Base-by-base conservation (phyloP, 2,113 vertebrate genomes). In the Myotis brandtii region DNA sequence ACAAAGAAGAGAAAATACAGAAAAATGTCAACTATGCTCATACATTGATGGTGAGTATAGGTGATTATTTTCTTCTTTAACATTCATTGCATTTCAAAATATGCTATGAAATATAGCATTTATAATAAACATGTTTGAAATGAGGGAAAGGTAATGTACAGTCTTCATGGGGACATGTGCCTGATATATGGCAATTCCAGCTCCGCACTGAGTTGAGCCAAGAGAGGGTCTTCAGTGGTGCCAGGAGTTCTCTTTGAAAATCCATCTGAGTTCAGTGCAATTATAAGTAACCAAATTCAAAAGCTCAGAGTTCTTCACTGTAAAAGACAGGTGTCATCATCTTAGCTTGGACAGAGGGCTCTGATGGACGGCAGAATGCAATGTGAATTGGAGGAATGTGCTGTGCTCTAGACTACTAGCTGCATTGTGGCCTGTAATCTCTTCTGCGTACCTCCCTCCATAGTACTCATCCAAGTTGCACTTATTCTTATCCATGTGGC, bases 1-100 rank as follows among this genome's bases (percentile, higher is more conserved):
- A 88, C n/a, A 59, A 89, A 73, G 30, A 70, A 66, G n/a, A 77
- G 17, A 14, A 59, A 89, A 69, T 85, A 82, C 0, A 76, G 10
- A 9, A 79, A 62, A 83, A 69, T 80, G 27, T 34, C 50, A 86
- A 25, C 14, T n/a, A n/a, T 46, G 7, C 3, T 77, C 34, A 62
- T n/a, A 13, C 43, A 52, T 77, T 56, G 11, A 30, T 30, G 10
- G 25, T 73, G 9, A 54, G 27, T 43, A 13, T 64, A 77, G 5
- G n/a, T 50, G 37, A 85, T 40, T 80, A 6, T 89, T 88, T 56
- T 90, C 67, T 56, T 90, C 67, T 66, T 90, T 88, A 85, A 94
- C 25, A 9, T 77, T 89, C 67, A 30, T 67, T 70, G 1, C 12
- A 77, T 88, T 81, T 50, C 9, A 81, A 70, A 67, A 40, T 46